phyloP scores from a whole-genome alignment of 2,113 vertebrate genomes.

The Peromyscus polionotus region DNA sequence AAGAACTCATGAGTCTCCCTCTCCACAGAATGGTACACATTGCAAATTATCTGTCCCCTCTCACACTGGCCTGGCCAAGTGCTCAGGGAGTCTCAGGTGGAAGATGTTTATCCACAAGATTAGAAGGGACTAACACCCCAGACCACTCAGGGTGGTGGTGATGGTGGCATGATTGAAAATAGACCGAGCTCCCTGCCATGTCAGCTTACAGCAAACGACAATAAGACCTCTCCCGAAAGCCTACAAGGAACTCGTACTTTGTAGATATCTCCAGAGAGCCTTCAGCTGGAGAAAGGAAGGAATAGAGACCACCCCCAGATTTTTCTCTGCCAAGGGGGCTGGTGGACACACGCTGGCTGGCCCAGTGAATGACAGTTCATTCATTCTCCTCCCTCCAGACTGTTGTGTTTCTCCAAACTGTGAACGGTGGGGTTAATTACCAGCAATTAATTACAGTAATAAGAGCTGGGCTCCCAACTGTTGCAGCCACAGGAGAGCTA shows the following conservation, averaged over 20 bases:
- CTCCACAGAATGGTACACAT: background rate
- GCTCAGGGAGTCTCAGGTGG: background rate
- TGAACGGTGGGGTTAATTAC: constrained; percentile 48
- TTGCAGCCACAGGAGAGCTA: background rate
- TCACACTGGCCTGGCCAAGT: background rate
- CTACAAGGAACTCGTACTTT: background rate
- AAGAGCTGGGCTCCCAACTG: background rate
- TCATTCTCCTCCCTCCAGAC: background rate
- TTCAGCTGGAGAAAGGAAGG: background rate
- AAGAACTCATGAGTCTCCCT: background rate
- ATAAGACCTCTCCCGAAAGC: background rate
- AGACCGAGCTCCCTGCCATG: background rate
- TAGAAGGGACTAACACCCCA: background rate
- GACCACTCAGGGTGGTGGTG: background rate
- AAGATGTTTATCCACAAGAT: background rate
- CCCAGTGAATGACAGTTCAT: background rate
- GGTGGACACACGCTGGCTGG: background rate
- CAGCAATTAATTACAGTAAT: constrained; percentile 53
- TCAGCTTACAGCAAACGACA: background rate
- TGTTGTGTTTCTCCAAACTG: constrained; percentile 46
- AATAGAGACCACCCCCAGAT: background rate
- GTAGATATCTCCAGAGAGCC: background rate
- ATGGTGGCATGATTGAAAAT: background rate
- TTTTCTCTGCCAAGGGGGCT: background rate
- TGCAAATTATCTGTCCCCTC: background rate